These are phyloP conservation scores for Catagonus wagneri DNA, from an alignment of 2,113 vertebrate genomes.

Conservation along the genomic window DNA sequence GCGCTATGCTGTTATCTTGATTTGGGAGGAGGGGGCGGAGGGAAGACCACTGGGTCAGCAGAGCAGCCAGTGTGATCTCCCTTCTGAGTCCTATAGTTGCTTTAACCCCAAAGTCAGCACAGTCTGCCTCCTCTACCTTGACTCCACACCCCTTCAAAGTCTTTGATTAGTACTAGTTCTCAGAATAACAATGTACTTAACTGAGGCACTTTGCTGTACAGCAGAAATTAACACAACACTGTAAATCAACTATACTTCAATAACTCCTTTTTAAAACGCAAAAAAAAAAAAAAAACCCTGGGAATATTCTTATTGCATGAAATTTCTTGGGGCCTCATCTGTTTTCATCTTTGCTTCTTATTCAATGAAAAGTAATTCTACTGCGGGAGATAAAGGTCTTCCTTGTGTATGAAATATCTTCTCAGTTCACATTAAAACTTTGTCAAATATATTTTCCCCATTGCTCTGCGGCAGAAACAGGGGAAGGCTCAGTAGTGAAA, in stretches of 20 bases:
- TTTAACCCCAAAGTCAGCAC: background rate
- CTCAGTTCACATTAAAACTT: slow-evolving; percentile 9
- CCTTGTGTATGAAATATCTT: background rate
- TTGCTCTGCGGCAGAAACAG: background rate
- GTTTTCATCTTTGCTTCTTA: slow-evolving; percentile 53
- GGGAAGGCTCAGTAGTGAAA: background rate
- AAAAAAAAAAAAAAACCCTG: no score
- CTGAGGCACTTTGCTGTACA: no score
- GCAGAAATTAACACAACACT: no score
- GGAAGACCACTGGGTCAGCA: background rate
- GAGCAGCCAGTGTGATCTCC: background rate
- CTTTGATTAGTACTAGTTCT: slow-evolving; percentile 40
- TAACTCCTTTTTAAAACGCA: no score
- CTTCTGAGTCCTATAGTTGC: background rate
- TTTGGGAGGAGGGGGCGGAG: background rate
- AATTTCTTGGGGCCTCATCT: slow-evolving; percentile 12
- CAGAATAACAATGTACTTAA: slow-evolving; percentile 18
- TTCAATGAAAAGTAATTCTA: slow-evolving; percentile 62
- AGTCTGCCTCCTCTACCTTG: background rate
- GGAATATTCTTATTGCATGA: background rate
- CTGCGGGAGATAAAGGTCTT: slow-evolving; percentile 52
- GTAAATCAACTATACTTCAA: no score
- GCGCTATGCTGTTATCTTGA: background rate
- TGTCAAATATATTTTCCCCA: slow-evolving; percentile 33
- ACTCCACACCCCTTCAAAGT: background rate